Conservation (phyloP, 2,888 invertebrate species). For the Nymphalis urticae region DNA sequence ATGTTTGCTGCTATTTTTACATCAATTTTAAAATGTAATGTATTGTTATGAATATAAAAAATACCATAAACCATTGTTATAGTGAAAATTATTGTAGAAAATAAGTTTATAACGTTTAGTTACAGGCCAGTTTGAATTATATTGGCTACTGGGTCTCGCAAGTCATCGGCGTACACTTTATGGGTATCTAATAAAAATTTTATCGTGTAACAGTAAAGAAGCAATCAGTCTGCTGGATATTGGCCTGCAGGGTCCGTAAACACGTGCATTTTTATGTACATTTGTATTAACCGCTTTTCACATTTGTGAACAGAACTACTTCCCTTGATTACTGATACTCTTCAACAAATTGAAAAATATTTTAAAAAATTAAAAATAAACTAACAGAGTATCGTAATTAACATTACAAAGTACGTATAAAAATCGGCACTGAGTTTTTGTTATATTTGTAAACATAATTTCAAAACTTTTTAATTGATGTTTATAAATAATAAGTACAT, state of each 20-base stretch:
- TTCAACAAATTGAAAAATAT: slow-evolving; percentile 24
- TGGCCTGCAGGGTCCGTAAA: slow-evolving; percentile 77
- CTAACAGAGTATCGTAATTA: slow-evolving; percentile 17
- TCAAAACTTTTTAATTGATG: neutral
- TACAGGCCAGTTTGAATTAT: slow-evolving; percentile 76
- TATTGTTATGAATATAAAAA: neutral
- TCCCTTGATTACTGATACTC: slow-evolving; percentile 27
- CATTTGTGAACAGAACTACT: slow-evolving; percentile 29
- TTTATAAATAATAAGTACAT: neutral
- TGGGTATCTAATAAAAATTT: slow-evolving; percentile 77
- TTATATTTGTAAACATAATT: neutral
- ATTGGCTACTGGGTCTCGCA: slow-evolving; percentile 77
- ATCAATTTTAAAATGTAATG: too few relatives aligned
- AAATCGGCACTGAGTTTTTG: neutral
- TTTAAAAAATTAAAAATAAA: slow-evolving; percentile 15
- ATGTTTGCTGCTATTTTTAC: too few relatives aligned
- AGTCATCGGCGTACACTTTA: slow-evolving; percentile 77
- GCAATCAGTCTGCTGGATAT: slow-evolving; percentile 80
- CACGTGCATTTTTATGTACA: slow-evolving; percentile 77
- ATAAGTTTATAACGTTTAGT: slow-evolving; percentile 70
- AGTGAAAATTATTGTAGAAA: slow-evolving; percentile 44
- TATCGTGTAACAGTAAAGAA: slow-evolving; percentile 82
- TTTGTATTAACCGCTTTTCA: slow-evolving; percentile 64
- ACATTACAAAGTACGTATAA: neutral
- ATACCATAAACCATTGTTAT: slow-evolving; percentile 27